phyloP scores from a whole-genome alignment of 1,140 invertebrate genomes.

The Bilobella aurantiaca region DNA sequence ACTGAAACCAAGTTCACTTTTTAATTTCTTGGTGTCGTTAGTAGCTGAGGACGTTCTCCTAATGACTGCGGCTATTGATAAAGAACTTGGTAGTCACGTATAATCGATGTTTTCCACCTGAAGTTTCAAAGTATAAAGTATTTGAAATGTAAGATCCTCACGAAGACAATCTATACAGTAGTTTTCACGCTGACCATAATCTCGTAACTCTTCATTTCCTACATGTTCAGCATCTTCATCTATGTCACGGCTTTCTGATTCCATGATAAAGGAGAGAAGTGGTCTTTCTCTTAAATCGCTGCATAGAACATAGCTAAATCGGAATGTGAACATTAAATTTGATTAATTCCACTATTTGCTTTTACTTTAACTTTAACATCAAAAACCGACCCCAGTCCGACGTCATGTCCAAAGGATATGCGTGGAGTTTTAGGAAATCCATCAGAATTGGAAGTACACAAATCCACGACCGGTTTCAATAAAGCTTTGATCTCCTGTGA shows the following conservation, averaged over 20 bases:
- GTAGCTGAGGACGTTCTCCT: constrained; percentile 11
- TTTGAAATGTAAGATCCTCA: too few species aligned
- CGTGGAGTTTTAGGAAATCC: constrained; percentile 13
- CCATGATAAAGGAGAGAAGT: too few species aligned
- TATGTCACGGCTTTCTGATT: too few species aligned
- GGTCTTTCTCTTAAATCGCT: too few species aligned
- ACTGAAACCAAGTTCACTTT: constrained; percentile 23
- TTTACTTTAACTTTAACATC: too few species aligned
- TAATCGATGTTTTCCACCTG: constrained; percentile 19
- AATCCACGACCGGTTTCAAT: constrained; percentile 29
- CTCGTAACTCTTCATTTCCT: neutral
- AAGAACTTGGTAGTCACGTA: constrained; percentile 20
- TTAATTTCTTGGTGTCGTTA: constrained; percentile 20
- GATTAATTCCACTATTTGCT: too few species aligned
- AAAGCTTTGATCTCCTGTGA: constrained; percentile 30
- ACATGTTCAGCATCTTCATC: neutral
- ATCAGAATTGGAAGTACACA: constrained; percentile 8
- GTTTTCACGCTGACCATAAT: too few species aligned
- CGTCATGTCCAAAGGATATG: constrained; percentile 16
- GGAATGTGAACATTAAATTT: too few species aligned
- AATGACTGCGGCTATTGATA: constrained; percentile 18
- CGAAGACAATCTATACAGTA: too few species aligned
- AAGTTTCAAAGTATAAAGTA: constrained; percentile 1
- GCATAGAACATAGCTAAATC: too few species aligned
- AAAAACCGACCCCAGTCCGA: constrained; percentile 22